phyloP scores from a whole-genome alignment of 2,888 invertebrate species.

The Formica aserva region DNA sequence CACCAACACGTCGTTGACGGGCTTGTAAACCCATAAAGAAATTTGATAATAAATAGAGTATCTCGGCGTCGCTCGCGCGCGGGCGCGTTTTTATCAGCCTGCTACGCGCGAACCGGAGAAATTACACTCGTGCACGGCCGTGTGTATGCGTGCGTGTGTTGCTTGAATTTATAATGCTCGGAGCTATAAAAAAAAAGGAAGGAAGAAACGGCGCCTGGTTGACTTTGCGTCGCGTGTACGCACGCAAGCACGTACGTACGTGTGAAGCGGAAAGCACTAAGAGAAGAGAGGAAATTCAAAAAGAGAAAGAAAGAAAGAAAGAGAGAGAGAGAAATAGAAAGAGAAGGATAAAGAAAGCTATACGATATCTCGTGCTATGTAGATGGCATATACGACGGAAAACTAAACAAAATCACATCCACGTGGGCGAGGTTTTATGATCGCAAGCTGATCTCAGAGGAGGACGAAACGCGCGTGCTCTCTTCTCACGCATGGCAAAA shows the following conservation, averaged over 20 bases:
- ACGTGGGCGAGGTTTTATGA: conserved; percentile 78
- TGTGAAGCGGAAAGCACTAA: conserved; percentile 42
- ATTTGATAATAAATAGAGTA: conserved; percentile 84
- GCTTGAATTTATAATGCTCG: conserved; percentile 82
- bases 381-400: conserved; percentile 67
- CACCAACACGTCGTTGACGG: conserved; percentile 77
- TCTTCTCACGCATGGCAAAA: conserved; percentile 33
- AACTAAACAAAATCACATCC: conserved; percentile 79
- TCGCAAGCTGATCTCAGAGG: conserved; percentile 64
- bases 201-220: conserved; percentile 56
- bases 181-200: conserved; percentile 77
- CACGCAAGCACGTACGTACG: conserved; percentile 48
- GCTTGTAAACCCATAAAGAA: conserved; percentile 85
- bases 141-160: conserved; percentile 66
- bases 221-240: conserved; percentile 29
- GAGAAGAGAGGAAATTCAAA: conserved; percentile 52
- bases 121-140: conserved; percentile 59
- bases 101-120: conserved; percentile 60
- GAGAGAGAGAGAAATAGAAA: not conserved
- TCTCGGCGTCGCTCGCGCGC: conserved; percentile 45
- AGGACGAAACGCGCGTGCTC: conserved; percentile 43
- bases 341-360: not conserved
- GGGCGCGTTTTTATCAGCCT: conserved; percentile 72
- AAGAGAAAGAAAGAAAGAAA: not conserved
- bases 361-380: conserved; percentile 63